These are phyloP conservation scores for Hydropsyche betteni DNA, from an alignment of 2,888 invertebrate species.

Conservation along the genomic window DNA sequence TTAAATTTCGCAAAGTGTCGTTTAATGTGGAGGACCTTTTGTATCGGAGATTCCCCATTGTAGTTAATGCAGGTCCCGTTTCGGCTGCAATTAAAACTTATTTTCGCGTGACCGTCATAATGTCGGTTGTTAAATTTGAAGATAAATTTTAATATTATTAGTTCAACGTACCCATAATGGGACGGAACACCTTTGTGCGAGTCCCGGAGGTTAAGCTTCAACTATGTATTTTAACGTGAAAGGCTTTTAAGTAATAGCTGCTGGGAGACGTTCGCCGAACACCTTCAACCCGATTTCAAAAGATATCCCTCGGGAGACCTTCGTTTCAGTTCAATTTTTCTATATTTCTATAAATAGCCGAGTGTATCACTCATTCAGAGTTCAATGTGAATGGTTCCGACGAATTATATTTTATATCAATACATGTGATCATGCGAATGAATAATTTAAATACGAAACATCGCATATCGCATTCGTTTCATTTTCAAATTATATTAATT, in stretches of 20 bases:
- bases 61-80: conserved; percentile 18
- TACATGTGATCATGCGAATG: too few relatives aligned
- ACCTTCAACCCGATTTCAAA: too few relatives aligned
- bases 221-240: conserved; percentile 29
- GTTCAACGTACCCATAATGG: conserved; percentile 30
- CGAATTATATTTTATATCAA: too few relatives aligned
- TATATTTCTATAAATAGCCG: too few relatives aligned
- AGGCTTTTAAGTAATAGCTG: conserved; percentile 25
- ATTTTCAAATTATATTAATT: too few relatives aligned
- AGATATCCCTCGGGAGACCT: too few relatives aligned
- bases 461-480: too few relatives aligned
- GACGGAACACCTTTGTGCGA: not conserved
- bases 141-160: conserved; percentile 40
- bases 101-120: conserved; percentile 31
- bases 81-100: conserved; percentile 25
- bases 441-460: too few relatives aligned
- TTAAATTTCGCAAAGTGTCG: too few relatives aligned
- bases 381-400: too few relatives aligned
- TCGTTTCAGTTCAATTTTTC: too few relatives aligned
- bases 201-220: conserved; percentile 11
- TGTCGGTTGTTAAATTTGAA: conserved; percentile 20
- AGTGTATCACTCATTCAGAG: too few relatives aligned
- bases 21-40: not conserved
- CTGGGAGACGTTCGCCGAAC: not conserved
- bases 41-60: conserved; percentile 22